Evolutionary conservation across 2,113 vertebrate genomes (phyloP).

Genomic region (Fregetta grallaria): DNA sequence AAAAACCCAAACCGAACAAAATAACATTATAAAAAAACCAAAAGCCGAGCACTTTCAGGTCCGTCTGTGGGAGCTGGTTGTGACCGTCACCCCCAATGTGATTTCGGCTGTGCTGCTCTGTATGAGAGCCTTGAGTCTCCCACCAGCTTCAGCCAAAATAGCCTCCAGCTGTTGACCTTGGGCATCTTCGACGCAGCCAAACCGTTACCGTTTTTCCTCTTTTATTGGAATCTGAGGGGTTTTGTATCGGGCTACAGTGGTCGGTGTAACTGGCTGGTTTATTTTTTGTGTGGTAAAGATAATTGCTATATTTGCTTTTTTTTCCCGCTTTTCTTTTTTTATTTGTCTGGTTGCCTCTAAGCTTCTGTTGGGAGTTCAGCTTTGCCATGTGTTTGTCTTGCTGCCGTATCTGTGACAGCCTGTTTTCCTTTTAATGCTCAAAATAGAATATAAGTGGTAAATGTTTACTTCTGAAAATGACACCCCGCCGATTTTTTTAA

Average conservation of each 20-base stretch:
- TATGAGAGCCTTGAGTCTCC: neutral
- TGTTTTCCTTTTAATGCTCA: neutral
- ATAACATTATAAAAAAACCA: neutral
- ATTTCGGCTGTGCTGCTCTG: neutral
- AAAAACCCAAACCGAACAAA: neutral
- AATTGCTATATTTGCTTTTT: neutral
- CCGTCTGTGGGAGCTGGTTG: neutral
- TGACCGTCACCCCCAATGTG: neutral
- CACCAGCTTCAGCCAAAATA: neutral
- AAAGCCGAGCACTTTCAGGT: neutral
- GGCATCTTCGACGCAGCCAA: neutral
- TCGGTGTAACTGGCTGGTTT: neutral
- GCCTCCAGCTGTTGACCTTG: slow-evolving; percentile 5
- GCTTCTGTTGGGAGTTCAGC: neutral
- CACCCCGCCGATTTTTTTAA: neutral
- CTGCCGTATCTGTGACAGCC: neutral
- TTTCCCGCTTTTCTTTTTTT: neutral
- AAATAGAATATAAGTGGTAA: neutral
- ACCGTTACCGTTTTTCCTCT: neutral
- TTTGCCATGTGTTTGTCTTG: neutral
- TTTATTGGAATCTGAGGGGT: neutral
- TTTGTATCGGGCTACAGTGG: neutral
- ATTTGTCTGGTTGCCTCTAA: neutral
- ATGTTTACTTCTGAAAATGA: neutral
- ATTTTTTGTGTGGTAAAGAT: neutral